Conservation (phyloP, 2,888 invertebrate genomes). For the Loripinus fragilis region DNA sequence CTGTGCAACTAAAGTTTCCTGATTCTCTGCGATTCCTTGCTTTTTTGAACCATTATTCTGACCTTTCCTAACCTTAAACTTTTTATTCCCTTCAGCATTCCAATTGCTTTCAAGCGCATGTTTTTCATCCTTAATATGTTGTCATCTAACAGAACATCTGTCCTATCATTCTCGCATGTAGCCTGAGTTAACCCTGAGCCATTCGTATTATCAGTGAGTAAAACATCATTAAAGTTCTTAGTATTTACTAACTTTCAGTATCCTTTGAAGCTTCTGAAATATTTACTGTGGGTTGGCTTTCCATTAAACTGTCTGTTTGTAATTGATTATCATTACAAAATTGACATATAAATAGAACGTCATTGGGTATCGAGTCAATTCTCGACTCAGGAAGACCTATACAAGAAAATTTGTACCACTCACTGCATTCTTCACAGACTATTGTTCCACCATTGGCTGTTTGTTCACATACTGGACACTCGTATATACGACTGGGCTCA, state of each 20-base stretch:
- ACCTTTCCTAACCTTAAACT: not conserved
- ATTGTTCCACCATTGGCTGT: not conserved
- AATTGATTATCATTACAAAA: too few species aligned
- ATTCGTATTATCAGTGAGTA: not conserved
- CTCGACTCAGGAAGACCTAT: not conserved
- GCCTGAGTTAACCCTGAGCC: not conserved
- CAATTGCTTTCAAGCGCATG: too few species aligned
- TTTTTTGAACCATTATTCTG: not conserved
- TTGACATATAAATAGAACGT: not conserved
- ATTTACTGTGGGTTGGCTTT: not conserved
- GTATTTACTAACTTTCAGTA: not conserved
- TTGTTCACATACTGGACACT: not conserved
- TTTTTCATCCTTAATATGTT: not conserved
- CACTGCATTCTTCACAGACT: constrained; percentile 7
- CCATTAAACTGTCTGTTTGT: not conserved
- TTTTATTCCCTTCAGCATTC: not conserved
- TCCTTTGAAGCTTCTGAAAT: not conserved
- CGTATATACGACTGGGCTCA: not conserved
- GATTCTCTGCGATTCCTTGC: not conserved
- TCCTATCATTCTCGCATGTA: not conserved
- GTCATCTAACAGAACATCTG: not conserved
- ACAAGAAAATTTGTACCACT: not conserved
- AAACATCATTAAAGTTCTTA: not conserved
- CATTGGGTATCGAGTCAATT: not conserved
- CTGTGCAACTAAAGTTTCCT: not conserved